Evolutionary conservation across 2,797 vertebrate species (phyloP).

Genomic region (Cossypha dichroa): DNA sequence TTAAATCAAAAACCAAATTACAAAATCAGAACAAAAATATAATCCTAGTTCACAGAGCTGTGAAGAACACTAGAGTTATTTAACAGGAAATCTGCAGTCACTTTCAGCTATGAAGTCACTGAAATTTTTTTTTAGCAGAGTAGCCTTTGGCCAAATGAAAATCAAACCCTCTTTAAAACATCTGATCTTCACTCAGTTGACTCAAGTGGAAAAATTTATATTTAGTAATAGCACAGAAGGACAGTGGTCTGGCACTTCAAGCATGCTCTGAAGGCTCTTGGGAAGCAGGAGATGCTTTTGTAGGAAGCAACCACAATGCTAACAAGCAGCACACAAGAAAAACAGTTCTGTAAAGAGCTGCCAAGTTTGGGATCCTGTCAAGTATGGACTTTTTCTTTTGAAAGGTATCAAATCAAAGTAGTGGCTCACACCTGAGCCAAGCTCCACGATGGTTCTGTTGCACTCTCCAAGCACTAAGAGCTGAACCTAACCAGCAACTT

Average conservation of each 20-base stretch:
- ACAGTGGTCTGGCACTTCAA: background rate
- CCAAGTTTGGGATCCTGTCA: background rate
- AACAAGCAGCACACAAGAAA: background rate
- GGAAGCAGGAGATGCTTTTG: background rate
- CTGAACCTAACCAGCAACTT: background rate
- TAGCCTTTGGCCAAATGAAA: background rate
- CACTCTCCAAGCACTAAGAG: rapidly evolving
- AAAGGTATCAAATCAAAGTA: background rate
- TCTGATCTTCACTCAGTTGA: constrained; percentile 1
- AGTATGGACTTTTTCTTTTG: background rate
- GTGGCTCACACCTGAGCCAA: background rate
- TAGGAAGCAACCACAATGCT: background rate
- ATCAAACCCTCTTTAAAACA: background rate
- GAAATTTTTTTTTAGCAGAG: background rate
- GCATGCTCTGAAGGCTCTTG: background rate
- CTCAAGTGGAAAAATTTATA: background rate
- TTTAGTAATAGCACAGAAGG: constrained; percentile 18
- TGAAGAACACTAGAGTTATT: background rate
- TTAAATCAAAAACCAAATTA: background rate
- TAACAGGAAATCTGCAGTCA: background rate
- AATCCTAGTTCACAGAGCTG: background rate
- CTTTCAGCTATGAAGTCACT: background rate
- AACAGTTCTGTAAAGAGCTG: background rate
- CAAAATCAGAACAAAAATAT: background rate
- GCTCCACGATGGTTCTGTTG: background rate